Conservation (phyloP, 2,797 vertebrate genomes). For the Pempheris klunzingeri region DNA sequence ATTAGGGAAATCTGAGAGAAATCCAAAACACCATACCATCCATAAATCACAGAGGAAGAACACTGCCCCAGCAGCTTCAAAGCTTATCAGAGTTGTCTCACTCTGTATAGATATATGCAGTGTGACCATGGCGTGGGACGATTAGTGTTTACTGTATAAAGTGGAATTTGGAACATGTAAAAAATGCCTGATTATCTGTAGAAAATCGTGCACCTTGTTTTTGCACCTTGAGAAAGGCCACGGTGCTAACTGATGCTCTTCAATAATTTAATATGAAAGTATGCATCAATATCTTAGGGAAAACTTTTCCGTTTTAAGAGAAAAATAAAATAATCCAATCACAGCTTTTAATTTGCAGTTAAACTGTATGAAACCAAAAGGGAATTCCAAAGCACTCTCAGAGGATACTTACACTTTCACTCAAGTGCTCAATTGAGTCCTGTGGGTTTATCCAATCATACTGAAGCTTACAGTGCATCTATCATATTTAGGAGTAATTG, state of each 20-base stretch:
- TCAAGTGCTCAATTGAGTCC: conserved; percentile 8
- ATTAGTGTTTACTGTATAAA: too few relatives aligned
- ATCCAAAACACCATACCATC: conserved; percentile 23
- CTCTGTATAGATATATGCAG: too few relatives aligned
- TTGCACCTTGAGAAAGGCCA: too few relatives aligned
- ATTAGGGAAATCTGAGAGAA: conserved; percentile 32
- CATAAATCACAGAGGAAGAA: conserved; percentile 10
- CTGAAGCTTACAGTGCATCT: neutral
- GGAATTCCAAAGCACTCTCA: neutral
- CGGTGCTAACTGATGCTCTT: too few relatives aligned
- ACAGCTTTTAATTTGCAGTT: conserved; percentile 1
- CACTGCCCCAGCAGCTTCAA: neutral
- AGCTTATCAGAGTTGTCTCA: conserved; percentile 2
- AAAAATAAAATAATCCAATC: conserved; percentile 6
- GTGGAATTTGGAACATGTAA: too few relatives aligned
- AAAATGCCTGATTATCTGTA: too few relatives aligned
- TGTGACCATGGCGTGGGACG: too few relatives aligned
- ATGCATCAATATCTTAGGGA: neutral
- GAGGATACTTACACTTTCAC: conserved; percentile 2
- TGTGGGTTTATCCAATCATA: conserved; percentile 16
- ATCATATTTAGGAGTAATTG: conserved; percentile 4
- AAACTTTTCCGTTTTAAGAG: neutral
- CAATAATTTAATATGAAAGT: neutral
- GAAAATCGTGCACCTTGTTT: too few relatives aligned
- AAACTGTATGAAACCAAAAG: neutral